Conservation (phyloP, 2,888 invertebrate species). For the Hirtodrosophila alboralis region DNA sequence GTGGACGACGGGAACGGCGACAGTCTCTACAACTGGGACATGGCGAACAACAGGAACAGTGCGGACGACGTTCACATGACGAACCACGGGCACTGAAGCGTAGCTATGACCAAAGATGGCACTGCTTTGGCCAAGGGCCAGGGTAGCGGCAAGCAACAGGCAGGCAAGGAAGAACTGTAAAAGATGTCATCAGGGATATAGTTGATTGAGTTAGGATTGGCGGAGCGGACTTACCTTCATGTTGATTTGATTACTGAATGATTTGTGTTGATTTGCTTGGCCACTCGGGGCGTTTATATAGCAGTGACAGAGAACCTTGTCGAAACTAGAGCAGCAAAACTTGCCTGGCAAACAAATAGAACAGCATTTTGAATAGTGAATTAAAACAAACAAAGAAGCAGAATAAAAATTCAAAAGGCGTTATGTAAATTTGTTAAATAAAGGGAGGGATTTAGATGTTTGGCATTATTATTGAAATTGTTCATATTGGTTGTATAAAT, state of each 20-base stretch:
- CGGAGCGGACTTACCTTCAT: constrained; percentile 65
- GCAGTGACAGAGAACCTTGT: constrained; percentile 32
- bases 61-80: constrained; percentile 38
- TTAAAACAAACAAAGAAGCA: constrained; percentile 4
- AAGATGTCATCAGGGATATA: neutral
- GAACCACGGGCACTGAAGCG: constrained; percentile 48
- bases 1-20: constrained; percentile 49
- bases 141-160: constrained; percentile 54
- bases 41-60: constrained; percentile 41
- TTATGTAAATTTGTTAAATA: constrained; percentile 42
- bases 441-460: constrained; percentile 36
- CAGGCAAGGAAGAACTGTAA: constrained; percentile 64
- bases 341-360: constrained; percentile 40
- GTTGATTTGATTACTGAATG: constrained; percentile 45
- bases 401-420: constrained; percentile 27
- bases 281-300: constrained; percentile 50
- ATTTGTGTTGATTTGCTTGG: constrained; percentile 55
- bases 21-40: constrained; percentile 46
- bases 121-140: constrained; percentile 70
- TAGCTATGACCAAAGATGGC: constrained; percentile 54
- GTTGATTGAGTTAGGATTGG: neutral
- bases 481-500: constrained; percentile 16
- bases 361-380: constrained; percentile 19
- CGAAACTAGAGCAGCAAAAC: constrained; percentile 55
- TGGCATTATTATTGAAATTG: constrained; percentile 50